A percentile compares a stretch with the other conserved stretches of the same genome.
Conservation (phyloP, 2,113 vertebrate species). For the Peromyscus maniculatus region DNA sequence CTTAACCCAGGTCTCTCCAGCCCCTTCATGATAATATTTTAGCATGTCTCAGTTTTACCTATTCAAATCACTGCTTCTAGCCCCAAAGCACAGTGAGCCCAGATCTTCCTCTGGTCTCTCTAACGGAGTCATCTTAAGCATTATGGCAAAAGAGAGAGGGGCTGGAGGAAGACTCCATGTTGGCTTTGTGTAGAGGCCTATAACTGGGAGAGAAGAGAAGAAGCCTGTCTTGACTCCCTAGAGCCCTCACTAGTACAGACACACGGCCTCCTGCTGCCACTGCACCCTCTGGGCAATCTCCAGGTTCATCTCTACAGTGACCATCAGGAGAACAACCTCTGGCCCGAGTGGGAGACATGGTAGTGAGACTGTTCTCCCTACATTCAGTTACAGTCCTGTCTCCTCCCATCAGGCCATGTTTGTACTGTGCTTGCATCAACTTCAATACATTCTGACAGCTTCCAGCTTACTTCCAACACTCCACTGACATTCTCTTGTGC, state of each 20-base stretch:
- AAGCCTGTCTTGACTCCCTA: not conserved
- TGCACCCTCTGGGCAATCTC: not conserved
- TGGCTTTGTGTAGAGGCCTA: not conserved
- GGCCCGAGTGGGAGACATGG: not conserved
- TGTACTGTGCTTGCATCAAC: not conserved
- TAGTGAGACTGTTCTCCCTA: not conserved
- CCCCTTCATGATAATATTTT: too few relatives aligned
- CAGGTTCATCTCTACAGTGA: not conserved
- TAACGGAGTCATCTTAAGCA: too few relatives aligned
- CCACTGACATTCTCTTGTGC: not conserved
- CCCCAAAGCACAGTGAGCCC: too few relatives aligned
- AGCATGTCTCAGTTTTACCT: too few relatives aligned
- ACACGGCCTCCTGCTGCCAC: not conserved
- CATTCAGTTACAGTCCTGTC: not conserved
- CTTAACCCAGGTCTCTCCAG: too few relatives aligned
- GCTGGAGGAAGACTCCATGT: too few relatives aligned
- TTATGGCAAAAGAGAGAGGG: too few relatives aligned
- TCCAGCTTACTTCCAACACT: not conserved
- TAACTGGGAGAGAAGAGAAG: not conserved
- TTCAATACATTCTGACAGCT: not conserved
- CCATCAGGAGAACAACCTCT: not conserved
- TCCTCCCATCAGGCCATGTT: not conserved
- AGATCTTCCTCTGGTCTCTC: too few relatives aligned
- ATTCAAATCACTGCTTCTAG: too few relatives aligned
- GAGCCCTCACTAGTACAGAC: not conserved